These are phyloP conservation scores for Enoplosus armatus DNA, from an alignment of 2,797 vertebrate genomes.

Conservation along the genomic window DNA sequence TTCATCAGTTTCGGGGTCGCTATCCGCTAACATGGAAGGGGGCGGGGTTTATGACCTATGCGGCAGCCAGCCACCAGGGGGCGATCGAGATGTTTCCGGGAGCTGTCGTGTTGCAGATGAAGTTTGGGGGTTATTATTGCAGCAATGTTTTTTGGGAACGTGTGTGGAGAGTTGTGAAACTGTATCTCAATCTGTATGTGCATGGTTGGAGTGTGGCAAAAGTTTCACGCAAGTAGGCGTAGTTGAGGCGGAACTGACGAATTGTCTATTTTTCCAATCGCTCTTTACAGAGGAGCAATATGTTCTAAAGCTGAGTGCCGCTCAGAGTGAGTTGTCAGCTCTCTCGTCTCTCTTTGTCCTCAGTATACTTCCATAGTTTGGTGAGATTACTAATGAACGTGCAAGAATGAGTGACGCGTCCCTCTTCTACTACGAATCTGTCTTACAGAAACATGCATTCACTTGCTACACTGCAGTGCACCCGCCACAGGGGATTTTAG, in stretches of 20 bases:
- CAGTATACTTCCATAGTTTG: background rate
- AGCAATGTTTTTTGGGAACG: background rate
- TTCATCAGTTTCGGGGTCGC: background rate
- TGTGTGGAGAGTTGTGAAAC: background rate
- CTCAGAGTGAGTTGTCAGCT: background rate
- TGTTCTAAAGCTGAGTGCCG: too few relatives aligned
- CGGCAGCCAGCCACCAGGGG: too few relatives aligned
- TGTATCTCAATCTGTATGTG: background rate
- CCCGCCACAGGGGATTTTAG: slow-evolving; percentile 13
- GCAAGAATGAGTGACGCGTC: background rate
- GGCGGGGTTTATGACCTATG: too few relatives aligned
- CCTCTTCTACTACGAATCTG: slow-evolving; percentile 45
- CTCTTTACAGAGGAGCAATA: too few relatives aligned
- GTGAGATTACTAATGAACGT: slow-evolving; percentile 8
- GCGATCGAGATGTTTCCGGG: too few relatives aligned
- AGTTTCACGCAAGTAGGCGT: too few relatives aligned
- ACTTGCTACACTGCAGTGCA: background rate
- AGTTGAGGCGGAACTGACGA: too few relatives aligned
- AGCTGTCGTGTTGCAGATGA: too few relatives aligned
- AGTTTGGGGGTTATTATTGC: background rate
- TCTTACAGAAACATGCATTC: slow-evolving; percentile 29
- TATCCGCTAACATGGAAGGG: too few relatives aligned
- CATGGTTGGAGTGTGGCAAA: too few relatives aligned
- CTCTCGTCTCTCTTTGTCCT: background rate
- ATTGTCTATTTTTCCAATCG: too few relatives aligned